phyloP scores from a whole-genome alignment of 2,888 invertebrate genomes.

The Chymomyza caudatula region DNA sequence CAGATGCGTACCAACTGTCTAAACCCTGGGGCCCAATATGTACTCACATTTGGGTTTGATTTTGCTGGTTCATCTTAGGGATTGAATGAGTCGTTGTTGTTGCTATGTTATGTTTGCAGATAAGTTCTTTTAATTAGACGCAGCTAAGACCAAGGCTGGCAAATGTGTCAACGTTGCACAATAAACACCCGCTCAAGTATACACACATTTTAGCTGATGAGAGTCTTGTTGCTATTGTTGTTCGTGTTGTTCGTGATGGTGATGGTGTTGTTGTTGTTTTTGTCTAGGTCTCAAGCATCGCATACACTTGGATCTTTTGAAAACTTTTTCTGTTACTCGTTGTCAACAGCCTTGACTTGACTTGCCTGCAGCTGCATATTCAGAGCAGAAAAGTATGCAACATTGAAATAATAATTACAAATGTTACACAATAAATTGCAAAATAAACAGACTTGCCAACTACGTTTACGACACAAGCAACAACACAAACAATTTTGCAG shows the following conservation, averaged over 20 bases:
- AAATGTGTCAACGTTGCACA: slow-evolving; percentile 19
- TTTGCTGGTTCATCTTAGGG: slow-evolving; percentile 12
- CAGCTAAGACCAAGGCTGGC: background rate
- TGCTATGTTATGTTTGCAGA: background rate
- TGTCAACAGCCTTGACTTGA: background rate
- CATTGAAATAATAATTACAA: slow-evolving; percentile 71
- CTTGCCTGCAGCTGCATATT: background rate
- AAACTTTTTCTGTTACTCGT: slow-evolving; percentile 47
- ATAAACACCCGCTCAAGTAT: background rate
- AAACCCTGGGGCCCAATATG: slow-evolving; percentile 23
- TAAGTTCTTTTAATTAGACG: slow-evolving; percentile 44
- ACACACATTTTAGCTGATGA: background rate
- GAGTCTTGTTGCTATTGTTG: background rate
- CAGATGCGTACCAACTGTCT: slow-evolving; percentile 10
- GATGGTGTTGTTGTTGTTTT: background rate
- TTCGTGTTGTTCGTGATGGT: background rate
- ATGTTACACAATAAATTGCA: slow-evolving; percentile 74
- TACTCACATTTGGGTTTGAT: slow-evolving; percentile 57
- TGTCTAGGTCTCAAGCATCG: slow-evolving; percentile 63
- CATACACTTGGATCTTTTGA: slow-evolving; percentile 54
- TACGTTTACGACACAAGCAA: slow-evolving; percentile 4
- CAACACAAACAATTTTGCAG: slow-evolving; percentile 29
- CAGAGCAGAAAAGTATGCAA: slow-evolving; percentile 36
- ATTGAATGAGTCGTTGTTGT: background rate
- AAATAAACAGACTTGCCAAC: slow-evolving; percentile 55